A percentile compares a stretch with the other conserved stretches of the same genome.
Evolutionary conservation across 1,140 invertebrate species (phyloP).

Genomic region (Zaprionus lachaisei): DNA sequence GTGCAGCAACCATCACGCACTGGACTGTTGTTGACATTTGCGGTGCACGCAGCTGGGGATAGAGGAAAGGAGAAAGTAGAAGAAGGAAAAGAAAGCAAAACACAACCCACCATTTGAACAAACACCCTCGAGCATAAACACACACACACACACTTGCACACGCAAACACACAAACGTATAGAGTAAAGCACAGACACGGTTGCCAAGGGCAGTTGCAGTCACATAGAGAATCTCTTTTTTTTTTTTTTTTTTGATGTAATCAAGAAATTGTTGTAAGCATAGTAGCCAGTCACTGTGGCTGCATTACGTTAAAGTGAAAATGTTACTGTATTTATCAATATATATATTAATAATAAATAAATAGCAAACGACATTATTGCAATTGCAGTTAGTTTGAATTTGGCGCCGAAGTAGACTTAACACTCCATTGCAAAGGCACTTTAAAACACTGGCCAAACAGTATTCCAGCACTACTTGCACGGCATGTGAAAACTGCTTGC

Average conservation of each 20-base stretch:
- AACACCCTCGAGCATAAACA: constrained; percentile 6
- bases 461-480: neutral
- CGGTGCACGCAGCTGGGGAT: constrained; percentile 68
- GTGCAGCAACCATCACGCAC: constrained; percentile 56
- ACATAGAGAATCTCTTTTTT: constrained; percentile 9
- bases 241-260: constrained; percentile 48
- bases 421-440: neutral
- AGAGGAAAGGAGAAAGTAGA: constrained; percentile 6
- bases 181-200: constrained; percentile 21
- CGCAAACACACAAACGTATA: constrained; percentile 26
- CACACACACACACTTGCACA: constrained; percentile 8
- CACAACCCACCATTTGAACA: constrained; percentile 52
- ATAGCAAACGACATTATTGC: constrained; percentile 9
- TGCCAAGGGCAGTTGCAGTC: constrained; percentile 48
- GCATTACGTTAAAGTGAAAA: constrained; percentile 55
- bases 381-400: constrained; percentile 18
- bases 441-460: neutral
- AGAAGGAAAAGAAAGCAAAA: neutral
- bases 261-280: constrained; percentile 48
- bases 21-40: constrained; percentile 68
- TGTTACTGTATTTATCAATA: constrained; percentile 64
- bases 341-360: constrained; percentile 35
- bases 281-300: constrained; percentile 22
- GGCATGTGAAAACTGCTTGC: constrained; percentile 8
- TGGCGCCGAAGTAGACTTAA: neutral